Evolutionary conservation across 2,888 invertebrate genomes (phyloP).

Genomic region (Automeris io): DNA sequence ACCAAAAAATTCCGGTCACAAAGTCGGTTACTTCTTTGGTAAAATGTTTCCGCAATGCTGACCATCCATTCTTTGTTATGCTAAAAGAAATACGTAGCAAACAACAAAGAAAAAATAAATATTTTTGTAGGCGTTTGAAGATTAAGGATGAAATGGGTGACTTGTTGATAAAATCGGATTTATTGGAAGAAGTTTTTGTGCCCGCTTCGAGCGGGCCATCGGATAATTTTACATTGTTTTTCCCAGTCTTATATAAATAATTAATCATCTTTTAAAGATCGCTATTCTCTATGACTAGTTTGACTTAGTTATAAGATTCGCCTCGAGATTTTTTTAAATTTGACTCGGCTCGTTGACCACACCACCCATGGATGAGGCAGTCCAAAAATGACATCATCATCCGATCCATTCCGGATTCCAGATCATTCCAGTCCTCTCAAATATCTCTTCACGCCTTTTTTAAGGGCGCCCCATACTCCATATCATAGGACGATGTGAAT

Average conservation of each 20-base stretch:
- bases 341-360: not conserved
- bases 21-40: slow-evolving; percentile 7
- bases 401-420: too few relatives aligned
- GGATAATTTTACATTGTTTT: not conserved
- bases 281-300: not conserved
- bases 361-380: too few relatives aligned
- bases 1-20: not conserved
- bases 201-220: not conserved
- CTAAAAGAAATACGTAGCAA: slow-evolving; percentile 18
- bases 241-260: not conserved
- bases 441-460: too few relatives aligned
- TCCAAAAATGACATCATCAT: too few relatives aligned
- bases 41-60: slow-evolving; percentile 18
- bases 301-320: too few relatives aligned
- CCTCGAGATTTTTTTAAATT: too few relatives aligned
- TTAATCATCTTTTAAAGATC: too few relatives aligned
- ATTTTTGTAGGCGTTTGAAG: slow-evolving; percentile 2
- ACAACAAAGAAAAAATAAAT: slow-evolving; percentile 18
- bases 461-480: too few relatives aligned
- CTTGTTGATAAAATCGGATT: not conserved
- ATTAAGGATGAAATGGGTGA: not conserved
- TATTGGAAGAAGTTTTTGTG: not conserved
- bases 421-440: too few relatives aligned
- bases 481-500: too few relatives aligned
- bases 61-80: slow-evolving; percentile 21